Conservation (phyloP, 1,140 invertebrate genomes). For the Drosophila melanica region DNA sequence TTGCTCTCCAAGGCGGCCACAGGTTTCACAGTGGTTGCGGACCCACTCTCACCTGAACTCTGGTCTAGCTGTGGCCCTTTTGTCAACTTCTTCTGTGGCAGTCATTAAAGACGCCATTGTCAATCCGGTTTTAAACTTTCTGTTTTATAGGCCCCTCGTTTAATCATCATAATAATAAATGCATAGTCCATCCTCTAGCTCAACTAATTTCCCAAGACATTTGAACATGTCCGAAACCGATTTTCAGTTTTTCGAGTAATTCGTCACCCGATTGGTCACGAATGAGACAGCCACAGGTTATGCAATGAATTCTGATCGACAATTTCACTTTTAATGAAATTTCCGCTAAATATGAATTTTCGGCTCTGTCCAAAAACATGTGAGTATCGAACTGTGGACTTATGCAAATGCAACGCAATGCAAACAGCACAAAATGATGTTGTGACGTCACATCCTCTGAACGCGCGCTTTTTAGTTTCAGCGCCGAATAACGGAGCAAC, state of each 20-base stretch:
- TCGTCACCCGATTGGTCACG: too few species aligned
- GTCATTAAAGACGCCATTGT: constrained; percentile 75
- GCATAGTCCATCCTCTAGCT: constrained; percentile 15
- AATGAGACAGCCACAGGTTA: too few species aligned
- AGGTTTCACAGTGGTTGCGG: constrained; percentile 24
- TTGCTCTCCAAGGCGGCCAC: constrained; percentile 16
- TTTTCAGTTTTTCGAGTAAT: not conserved
- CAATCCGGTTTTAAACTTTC: constrained; percentile 63
- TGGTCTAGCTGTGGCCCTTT: constrained; percentile 43
- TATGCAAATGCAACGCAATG: too few species aligned
- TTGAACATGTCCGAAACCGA: constrained; percentile 59
- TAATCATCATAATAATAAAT: constrained; percentile 59
- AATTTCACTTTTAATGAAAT: too few species aligned
- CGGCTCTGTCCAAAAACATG: too few species aligned
- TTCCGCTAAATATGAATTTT: too few species aligned
- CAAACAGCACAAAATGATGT: too few species aligned
- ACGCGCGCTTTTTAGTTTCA: too few species aligned
- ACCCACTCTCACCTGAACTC: constrained; percentile 66
- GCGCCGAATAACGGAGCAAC: too few species aligned
- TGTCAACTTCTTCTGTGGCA: constrained; percentile 62
- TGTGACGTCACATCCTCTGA: too few species aligned
- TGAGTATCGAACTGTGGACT: too few species aligned
- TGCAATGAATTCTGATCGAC: too few species aligned
- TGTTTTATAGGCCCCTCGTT: constrained; percentile 67
- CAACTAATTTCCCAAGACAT: constrained; percentile 46